phyloP scores from a whole-genome alignment of 2,113 vertebrate genomes.

The Actenoides lindsayi region DNA sequence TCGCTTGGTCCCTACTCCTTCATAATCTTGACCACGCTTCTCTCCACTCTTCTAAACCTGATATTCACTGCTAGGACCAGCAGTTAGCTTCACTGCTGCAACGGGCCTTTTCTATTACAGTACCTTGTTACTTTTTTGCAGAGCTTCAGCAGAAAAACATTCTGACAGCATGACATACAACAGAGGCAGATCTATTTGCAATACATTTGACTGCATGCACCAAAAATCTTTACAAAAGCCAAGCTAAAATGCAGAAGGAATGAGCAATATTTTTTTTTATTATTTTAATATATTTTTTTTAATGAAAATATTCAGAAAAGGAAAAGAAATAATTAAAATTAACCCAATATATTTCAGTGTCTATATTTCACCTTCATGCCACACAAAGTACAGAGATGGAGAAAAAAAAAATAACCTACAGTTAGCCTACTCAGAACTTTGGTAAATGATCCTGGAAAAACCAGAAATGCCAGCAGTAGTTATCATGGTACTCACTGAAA shows the following conservation, averaged over 20 bases:
- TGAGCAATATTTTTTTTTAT: too few relatives aligned
- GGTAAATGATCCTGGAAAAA: neutral
- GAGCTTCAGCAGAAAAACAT: neutral
- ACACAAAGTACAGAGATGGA: neutral
- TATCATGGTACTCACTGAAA: neutral
- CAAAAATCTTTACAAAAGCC: neutral
- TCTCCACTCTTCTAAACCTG: neutral
- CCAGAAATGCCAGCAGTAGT: neutral
- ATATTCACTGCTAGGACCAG: neutral
- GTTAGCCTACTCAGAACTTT: neutral
- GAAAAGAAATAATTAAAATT: neutral
- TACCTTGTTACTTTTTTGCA: neutral
- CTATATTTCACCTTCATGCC: neutral
- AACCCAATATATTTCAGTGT: neutral
- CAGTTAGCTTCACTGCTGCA: neutral
- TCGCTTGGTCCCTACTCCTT: neutral
- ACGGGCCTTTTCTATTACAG: neutral
- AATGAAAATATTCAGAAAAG: neutral
- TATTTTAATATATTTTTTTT: neutral
- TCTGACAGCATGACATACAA: neutral
- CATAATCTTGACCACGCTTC: neutral
- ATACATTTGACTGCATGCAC: neutral
- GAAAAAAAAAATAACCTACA: neutral
- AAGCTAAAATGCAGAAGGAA: neutral
- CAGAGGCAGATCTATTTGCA: neutral